These are phyloP conservation scores for Drosophila bunnanda DNA, from an alignment of 2,888 invertebrate genomes.

Conservation along the genomic window DNA sequence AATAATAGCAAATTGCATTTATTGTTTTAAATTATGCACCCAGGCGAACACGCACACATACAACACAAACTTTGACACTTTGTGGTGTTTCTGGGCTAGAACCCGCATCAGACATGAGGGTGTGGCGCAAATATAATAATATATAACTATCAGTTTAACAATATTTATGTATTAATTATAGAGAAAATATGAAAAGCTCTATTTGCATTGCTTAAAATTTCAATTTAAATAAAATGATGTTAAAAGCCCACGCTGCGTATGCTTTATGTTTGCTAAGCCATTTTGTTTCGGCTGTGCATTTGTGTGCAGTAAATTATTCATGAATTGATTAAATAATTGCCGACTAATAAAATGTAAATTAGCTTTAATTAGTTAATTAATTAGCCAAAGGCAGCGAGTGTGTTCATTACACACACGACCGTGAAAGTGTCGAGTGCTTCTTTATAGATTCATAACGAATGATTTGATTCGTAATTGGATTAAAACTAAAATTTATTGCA, in stretches of 20 bases:
- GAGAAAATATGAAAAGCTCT: not conserved
- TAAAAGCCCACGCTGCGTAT: conserved; percentile 30
- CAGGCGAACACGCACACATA: not conserved
- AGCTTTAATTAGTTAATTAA: conserved; percentile 67
- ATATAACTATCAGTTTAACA: conserved; percentile 21
- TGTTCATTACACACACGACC: conserved; percentile 45
- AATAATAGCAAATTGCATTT: conserved; percentile 63
- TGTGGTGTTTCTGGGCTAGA: conserved; percentile 23
- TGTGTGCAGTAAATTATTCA: conserved; percentile 53
- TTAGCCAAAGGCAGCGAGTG: conserved; percentile 36
- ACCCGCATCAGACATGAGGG: conserved; percentile 13
- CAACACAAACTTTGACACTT: conserved; percentile 42
- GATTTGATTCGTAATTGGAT: conserved; percentile 35
- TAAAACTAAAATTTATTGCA: conserved; percentile 13
- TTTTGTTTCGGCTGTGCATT: conserved; percentile 23
- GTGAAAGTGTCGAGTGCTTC: conserved; percentile 21
- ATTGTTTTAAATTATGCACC: conserved; percentile 66
- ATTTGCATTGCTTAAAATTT: conserved; percentile 32
- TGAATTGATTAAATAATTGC: conserved; percentile 64
- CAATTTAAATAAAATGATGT: conserved; percentile 21
- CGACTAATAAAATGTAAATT: conserved; percentile 67
- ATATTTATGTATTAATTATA: conserved; percentile 44
- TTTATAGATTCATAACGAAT: conserved; percentile 34
- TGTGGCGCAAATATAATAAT: conserved; percentile 19
- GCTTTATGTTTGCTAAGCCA: conserved; percentile 43